Evolutionary conservation across 2,888 invertebrate genomes (phyloP).

Genomic region (Pachycephus smyrnensis): DNA sequence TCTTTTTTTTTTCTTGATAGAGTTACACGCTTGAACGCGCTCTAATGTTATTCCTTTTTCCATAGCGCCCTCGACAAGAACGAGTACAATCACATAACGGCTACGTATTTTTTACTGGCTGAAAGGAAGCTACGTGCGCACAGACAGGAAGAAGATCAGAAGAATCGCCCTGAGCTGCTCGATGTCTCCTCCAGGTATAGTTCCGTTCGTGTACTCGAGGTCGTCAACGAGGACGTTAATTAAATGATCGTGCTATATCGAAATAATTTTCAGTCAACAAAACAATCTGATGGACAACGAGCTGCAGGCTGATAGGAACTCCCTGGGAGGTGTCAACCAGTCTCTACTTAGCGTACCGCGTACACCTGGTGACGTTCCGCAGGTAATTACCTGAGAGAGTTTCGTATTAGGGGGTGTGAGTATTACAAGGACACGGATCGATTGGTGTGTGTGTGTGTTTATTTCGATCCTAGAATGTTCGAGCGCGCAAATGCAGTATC

Average conservation of each 20-base stretch:
- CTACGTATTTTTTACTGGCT: slow-evolving; percentile 96
- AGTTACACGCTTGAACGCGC: neutral
- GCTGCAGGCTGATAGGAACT: slow-evolving; percentile 49
- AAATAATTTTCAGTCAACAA: slow-evolving; percentile 42
- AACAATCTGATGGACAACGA: slow-evolving; percentile 48
- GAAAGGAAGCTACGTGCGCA: slow-evolving; percentile 89
- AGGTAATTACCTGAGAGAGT: slow-evolving; percentile 65
- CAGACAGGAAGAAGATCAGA: slow-evolving; percentile 74
- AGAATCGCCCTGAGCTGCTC: slow-evolving; percentile 67
- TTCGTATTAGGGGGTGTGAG: neutral
- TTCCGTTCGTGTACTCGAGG: neutral
- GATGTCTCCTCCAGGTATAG: slow-evolving; percentile 53
- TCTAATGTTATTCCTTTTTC: slow-evolving; percentile 30
- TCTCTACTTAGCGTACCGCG: slow-evolving; percentile 73
- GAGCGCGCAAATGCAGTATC: slow-evolving; percentile 89
- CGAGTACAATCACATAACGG: slow-evolving; percentile 98
- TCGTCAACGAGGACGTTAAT: neutral
- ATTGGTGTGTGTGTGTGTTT: slow-evolving; percentile 11
- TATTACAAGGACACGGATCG: slow-evolving; percentile 21
- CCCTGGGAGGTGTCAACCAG: slow-evolving; percentile 57
- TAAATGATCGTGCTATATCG: neutral
- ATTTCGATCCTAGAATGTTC: slow-evolving; percentile 65
- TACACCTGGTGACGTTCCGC: slow-evolving; percentile 77
- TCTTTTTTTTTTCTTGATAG: slow-evolving; percentile 1
- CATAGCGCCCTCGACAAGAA: slow-evolving; percentile 90